Percentiles rank a stretch among this genome's conserved stretches.
Evolutionary conservation across 2,797 vertebrate species (phyloP).

Genomic region (Periparus ater): DNA sequence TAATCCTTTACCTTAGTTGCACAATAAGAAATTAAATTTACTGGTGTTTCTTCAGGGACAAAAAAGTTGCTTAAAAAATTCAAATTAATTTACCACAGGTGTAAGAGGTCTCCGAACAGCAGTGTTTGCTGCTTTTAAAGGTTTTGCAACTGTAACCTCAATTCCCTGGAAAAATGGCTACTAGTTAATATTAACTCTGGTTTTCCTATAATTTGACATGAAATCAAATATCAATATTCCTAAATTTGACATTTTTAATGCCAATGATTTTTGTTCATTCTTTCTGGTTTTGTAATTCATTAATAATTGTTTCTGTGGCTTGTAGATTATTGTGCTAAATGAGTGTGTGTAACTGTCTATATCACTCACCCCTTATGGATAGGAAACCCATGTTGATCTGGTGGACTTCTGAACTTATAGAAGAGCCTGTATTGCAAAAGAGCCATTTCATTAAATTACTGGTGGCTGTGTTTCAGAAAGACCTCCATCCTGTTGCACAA

Average conservation of each 20-base stretch:
- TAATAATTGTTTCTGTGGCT: background rate
- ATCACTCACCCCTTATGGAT: background rate
- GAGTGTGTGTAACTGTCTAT: background rate
- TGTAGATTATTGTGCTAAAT: background rate
- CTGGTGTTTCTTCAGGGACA: background rate
- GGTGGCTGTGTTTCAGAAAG: slow-evolving; percentile 29
- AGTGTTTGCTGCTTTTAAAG: background rate
- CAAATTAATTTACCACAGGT: background rate
- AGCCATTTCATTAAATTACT: slow-evolving; percentile 5
- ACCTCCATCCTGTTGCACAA: slow-evolving; percentile 49
- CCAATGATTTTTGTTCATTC: background rate
- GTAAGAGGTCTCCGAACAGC: background rate
- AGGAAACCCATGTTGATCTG: background rate
- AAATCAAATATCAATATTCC: background rate
- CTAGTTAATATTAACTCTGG: background rate
- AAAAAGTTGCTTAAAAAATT: background rate
- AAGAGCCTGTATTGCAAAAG: background rate
- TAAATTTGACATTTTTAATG: background rate
- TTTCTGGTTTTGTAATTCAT: background rate
- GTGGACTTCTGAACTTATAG: background rate
- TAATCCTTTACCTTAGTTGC: background rate
- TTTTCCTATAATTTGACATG: background rate
- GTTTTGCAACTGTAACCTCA: background rate
- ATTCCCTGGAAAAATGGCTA: background rate
- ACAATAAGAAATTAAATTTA: background rate